Evolutionary conservation across 2,888 invertebrate genomes (phyloP), one percentile per base, ranked within the genome.

Genomic region (Apodemia zela): DNA sequence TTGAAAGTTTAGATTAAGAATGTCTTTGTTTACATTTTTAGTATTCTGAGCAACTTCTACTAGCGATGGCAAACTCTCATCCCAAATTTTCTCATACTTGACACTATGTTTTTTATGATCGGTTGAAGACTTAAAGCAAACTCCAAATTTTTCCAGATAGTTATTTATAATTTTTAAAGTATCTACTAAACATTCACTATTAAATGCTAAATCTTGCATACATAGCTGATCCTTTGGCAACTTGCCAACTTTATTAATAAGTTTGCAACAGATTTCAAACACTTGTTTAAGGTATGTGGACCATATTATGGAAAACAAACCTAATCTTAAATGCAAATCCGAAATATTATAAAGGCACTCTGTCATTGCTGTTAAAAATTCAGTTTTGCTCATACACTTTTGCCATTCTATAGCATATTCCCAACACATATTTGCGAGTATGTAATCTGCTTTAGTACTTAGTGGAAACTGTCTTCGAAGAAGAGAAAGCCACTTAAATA

Each of bases 331-430:
- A 69, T 94, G 93, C 38, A 93, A 86, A 81, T 95, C 93, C 17
- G 94, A 93, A 74, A 97, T 94, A 69, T 93, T 89, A 62, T 92
- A 90, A 60, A 97, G 86, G 77, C 96, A 96, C 62, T 88, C 89
- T 6, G 97, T 75, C 0, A 96, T 95, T n/a, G 95, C 94, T 69
- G 94, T 93, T 42, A 98, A 90, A 72, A 94, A 92, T 15, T 93
- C 89, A 6, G 95, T 87, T 68, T 93, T 92, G 58, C 94, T 92
- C 67, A 95, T 93, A 70, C 95, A 94, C 80, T 95, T 96, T 77
- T 96, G 96, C 98, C 98, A 98, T 62, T 94, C 93, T 70, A 96
- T 93, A 63, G 97, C 95, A 79, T 96, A 97, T 81, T 98, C 98
- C 98, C 98, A 98, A 70, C 95, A 94, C 93, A 98, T 95, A 79